phyloP scores from a whole-genome alignment of 2,888 invertebrate species.

The Auanema sp. region DNA sequence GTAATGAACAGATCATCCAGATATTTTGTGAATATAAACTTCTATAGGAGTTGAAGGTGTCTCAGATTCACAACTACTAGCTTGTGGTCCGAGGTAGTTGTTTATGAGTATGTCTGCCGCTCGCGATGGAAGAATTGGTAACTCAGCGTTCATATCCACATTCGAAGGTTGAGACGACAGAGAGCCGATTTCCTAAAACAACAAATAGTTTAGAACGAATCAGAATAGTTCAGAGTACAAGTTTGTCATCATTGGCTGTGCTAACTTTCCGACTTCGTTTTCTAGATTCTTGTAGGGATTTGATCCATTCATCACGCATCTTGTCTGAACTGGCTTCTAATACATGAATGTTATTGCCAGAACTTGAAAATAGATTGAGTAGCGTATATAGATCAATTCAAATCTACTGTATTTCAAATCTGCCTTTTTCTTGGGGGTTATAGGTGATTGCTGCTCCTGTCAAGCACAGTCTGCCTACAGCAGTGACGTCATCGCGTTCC shows the following conservation, averaged over 20 bases:
- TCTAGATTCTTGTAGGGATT: constrained; percentile 44
- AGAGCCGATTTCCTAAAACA: neutral
- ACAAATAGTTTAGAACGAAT: constrained; percentile 1
- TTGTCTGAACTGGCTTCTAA: constrained; percentile 50
- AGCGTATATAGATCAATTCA: neutral
- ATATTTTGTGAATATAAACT: too few relatives aligned
- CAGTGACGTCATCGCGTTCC: constrained; percentile 51
- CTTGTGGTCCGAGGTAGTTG: too few relatives aligned
- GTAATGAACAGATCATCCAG: neutral
- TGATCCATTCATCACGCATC: constrained; percentile 53
- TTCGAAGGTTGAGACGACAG: too few relatives aligned
- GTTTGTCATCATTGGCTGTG: neutral
- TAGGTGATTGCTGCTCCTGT: constrained; percentile 58
- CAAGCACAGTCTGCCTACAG: constrained; percentile 49
- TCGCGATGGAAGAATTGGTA: too few relatives aligned
- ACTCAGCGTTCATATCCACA: too few relatives aligned
- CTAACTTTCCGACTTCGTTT: constrained; percentile 19
- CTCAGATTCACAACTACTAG: too few relatives aligned
- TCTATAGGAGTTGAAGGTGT: too few relatives aligned
- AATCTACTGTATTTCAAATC: constrained; percentile 58
- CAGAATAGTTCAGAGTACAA: neutral
- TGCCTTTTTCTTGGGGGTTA: constrained; percentile 54
- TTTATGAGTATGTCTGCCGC: too few relatives aligned
- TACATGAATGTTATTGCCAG: constrained; percentile 45
- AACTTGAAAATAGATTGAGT: constrained; percentile 29